These are phyloP conservation scores for Rhincodon typus DNA, from an alignment of 2,797 vertebrate genomes.

Conservation along the genomic window DNA sequence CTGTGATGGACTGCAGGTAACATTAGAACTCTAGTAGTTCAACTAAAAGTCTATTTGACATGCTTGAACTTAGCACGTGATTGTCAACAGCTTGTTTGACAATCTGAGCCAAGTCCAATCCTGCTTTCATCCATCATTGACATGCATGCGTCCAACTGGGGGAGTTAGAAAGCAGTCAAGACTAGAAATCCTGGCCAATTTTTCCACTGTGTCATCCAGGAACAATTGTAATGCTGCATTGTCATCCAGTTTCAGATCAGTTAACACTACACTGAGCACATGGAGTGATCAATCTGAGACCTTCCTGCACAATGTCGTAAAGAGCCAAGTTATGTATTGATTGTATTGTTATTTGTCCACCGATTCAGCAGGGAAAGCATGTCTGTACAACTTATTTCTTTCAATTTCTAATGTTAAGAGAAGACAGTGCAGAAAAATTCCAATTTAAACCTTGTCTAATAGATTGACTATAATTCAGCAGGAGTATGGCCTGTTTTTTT, in stretches of 20 bases:
- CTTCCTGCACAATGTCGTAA: neutral
- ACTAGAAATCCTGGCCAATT: neutral
- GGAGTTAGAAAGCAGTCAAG: neutral
- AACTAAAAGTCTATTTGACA: neutral
- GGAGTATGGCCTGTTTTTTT: neutral
- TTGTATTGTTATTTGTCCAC: neutral
- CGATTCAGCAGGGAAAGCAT: neutral
- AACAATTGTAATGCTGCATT: neutral
- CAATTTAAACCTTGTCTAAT: neutral
- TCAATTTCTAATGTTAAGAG: neutral
- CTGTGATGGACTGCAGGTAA: neutral
- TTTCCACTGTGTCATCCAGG: neutral
- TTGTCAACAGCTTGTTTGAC: neutral
- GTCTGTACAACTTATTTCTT: neutral
- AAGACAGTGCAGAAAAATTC: neutral
- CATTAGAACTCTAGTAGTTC: neutral
- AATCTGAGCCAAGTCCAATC: neutral
- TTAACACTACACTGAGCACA: neutral
- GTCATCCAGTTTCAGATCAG: neutral
- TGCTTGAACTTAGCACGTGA: neutral
- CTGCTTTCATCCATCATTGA: neutral
- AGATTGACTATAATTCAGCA: neutral
- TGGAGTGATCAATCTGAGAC: neutral
- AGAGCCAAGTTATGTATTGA: neutral
- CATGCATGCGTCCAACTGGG: neutral